These are phyloP conservation scores for Lepidurus arcticus DNA, from an alignment of 1,140 invertebrate species.

Conservation along the genomic window DNA sequence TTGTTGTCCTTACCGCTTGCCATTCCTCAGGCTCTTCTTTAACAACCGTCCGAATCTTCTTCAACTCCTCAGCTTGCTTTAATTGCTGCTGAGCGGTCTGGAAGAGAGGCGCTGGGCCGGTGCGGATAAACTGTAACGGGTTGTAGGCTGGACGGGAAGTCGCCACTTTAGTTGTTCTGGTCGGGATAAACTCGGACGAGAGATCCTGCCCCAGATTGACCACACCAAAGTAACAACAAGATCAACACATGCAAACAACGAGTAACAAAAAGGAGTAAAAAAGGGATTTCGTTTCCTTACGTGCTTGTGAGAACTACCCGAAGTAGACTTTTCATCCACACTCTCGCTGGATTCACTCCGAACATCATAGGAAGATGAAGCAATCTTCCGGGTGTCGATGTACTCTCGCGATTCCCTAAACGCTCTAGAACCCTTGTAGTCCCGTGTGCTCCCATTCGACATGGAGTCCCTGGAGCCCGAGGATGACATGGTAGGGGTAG, in stretches of 20 bases:
- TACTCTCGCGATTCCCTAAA: neutral
- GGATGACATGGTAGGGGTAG: neutral
- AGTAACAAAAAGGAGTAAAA: neutral
- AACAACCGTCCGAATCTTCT: slow-evolving; percentile 66
- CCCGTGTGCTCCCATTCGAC: neutral
- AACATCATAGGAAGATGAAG: slow-evolving; percentile 2
- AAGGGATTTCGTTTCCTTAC: neutral
- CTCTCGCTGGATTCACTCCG: slow-evolving; percentile 40
- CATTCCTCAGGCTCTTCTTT: slow-evolving; percentile 80
- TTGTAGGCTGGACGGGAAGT: slow-evolving; percentile 73
- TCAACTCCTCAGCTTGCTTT: slow-evolving; percentile 73
- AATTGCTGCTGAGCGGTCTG: slow-evolving; percentile 77
- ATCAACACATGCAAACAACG: neutral
- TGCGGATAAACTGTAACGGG: slow-evolving; percentile 82
- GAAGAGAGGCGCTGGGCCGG: slow-evolving; percentile 75
- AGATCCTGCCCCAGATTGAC: slow-evolving; percentile 31
- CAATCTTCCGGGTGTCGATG: neutral
- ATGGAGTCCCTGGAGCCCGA: neutral
- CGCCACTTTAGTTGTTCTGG: slow-evolving; percentile 49
- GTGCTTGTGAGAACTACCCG: slow-evolving; percentile 37
- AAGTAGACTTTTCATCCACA: slow-evolving; percentile 39
- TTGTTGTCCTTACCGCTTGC: slow-evolving; percentile 69
- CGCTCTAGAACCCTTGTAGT: neutral
- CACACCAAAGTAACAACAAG: neutral
- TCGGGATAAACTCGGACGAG: slow-evolving; percentile 43